These are phyloP conservation scores for Aythya fuligula DNA, from an alignment of 2,797 vertebrate genomes.

Conservation along the genomic window DNA sequence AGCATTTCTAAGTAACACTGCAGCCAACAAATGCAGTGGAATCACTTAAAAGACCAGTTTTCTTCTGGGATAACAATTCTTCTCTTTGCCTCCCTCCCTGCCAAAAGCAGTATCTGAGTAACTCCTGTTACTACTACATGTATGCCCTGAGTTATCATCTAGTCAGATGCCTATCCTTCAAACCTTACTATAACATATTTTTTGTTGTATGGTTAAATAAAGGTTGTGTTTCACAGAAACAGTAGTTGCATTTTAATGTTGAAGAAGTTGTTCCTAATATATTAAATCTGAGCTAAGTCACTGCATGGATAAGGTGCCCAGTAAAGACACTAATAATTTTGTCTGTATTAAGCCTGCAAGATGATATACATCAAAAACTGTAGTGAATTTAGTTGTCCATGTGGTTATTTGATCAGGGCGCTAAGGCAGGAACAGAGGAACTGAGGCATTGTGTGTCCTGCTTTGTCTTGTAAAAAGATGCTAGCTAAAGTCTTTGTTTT, in stretches of 20 bases:
- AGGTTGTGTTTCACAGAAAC: neutral
- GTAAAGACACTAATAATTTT: neutral
- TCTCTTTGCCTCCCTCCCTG: neutral
- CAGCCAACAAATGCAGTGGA: neutral
- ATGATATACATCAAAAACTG: neutral
- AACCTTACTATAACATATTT: neutral
- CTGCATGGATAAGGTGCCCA: neutral
- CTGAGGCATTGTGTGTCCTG: neutral
- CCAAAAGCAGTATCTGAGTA: neutral
- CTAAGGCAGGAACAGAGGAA: neutral
- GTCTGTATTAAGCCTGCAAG: neutral
- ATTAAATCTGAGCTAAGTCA: neutral
- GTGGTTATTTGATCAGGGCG: neutral
- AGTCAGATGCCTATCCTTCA: neutral
- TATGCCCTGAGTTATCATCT: neutral
- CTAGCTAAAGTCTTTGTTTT: neutral
- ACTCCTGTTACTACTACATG: too few relatives aligned
- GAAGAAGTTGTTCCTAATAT: neutral
- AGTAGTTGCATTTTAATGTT: neutral
- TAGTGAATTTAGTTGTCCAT: neutral
- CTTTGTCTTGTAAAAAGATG: neutral
- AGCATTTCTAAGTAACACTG: conserved; percentile 9
- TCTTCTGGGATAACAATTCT: neutral
- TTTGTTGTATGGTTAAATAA: neutral
- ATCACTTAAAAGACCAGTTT: neutral